phyloP scores from a whole-genome alignment of 2,113 vertebrate genomes.

The Stigmatopora nigra region DNA sequence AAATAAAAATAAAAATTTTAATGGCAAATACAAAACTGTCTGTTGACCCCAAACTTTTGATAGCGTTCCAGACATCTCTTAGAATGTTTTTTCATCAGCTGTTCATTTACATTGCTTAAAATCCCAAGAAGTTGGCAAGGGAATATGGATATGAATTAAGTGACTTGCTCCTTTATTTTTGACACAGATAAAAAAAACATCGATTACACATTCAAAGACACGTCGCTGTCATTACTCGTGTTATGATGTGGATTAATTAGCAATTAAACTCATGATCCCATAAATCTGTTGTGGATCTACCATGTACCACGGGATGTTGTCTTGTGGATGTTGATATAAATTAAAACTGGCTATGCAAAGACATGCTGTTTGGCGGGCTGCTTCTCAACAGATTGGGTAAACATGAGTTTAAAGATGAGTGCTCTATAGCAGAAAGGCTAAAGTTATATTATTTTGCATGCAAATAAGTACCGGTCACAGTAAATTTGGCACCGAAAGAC shows the following conservation, averaged over 20 bases:
- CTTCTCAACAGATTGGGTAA: constrained; percentile 32
- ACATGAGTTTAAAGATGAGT: constrained; percentile 34
- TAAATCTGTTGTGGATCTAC: constrained; percentile 46
- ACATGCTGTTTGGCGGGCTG: constrained; percentile 31
- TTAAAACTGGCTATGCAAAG: constrained; percentile 29
- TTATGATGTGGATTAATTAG: constrained; percentile 66
- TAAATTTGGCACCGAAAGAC: not conserved
- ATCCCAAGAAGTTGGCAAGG: constrained; percentile 13
- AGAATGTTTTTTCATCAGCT: constrained; percentile 4
- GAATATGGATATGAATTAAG: constrained; percentile 13
- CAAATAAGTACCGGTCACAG: constrained; percentile 1
- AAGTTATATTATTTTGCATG: constrained; percentile 3
- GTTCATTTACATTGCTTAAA: constrained; percentile 10
- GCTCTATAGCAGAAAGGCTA: constrained; percentile 4
- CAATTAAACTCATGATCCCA: constrained; percentile 59
- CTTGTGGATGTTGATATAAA: constrained; percentile 37
- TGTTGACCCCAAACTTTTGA: too few species aligned
- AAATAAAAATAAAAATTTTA: too few species aligned
- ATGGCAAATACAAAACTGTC: too few species aligned
- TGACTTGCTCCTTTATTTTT: constrained; percentile 25
- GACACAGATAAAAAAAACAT: constrained; percentile 30
- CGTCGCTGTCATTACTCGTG: constrained; percentile 48
- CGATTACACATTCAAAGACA: constrained; percentile 51
- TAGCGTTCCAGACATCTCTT: not conserved
- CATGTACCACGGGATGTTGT: constrained; percentile 32